phyloP scores from a whole-genome alignment of 2,888 invertebrate genomes.

The Drosophila pseudotakahashii region DNA sequence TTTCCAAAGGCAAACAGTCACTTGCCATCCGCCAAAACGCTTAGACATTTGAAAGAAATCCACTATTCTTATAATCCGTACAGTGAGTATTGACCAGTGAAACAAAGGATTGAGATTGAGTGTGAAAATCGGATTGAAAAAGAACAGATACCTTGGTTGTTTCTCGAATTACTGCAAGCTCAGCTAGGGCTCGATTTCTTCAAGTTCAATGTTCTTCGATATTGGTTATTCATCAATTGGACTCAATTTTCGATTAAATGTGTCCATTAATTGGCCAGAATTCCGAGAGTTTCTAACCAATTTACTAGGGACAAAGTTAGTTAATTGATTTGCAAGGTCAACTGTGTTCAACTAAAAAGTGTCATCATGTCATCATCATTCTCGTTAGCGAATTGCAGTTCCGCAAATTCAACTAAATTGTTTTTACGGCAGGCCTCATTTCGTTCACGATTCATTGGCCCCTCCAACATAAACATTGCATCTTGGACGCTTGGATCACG shows the following conservation, averaged over 20 bases:
- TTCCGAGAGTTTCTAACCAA: neutral
- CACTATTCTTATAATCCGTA: neutral
- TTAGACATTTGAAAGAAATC: constrained; percentile 42
- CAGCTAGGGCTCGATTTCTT: constrained; percentile 37
- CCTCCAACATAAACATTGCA: constrained; percentile 39
- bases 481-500: constrained; percentile 64
- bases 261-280: constrained; percentile 11
- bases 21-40: constrained; percentile 53
- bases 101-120: constrained; percentile 38
- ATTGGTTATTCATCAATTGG: constrained; percentile 59
- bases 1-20: constrained; percentile 49
- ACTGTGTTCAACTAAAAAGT: constrained; percentile 20
- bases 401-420: constrained; percentile 50
- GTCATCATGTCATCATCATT: constrained; percentile 15
- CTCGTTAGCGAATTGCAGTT: constrained; percentile 41
- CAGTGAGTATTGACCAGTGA: constrained; percentile 32
- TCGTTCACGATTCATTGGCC: constrained; percentile 14
- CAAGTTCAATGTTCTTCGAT: constrained; percentile 57
- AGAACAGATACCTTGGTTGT: neutral
- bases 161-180: constrained; percentile 39
- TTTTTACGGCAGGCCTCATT: constrained; percentile 1
- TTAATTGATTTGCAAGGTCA: constrained; percentile 12
- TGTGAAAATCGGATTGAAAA: constrained; percentile 2
- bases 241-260: constrained; percentile 46
- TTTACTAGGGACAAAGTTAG: neutral